Conservation (phyloP, 2,888 invertebrate genomes). For the Nasonia oneida region DNA sequence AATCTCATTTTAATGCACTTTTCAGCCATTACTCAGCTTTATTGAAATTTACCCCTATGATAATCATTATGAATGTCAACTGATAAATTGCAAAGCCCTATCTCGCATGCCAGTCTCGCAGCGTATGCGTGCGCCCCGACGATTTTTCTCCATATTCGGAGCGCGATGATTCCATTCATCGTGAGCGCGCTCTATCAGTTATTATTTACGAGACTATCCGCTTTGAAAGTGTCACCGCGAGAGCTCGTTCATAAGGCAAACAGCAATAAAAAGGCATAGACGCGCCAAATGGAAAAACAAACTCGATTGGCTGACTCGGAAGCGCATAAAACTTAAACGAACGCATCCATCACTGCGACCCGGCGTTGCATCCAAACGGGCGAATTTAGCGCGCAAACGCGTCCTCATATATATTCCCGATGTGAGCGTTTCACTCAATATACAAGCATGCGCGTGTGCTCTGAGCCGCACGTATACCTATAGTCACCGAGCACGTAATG, state of each 20-base stretch:
- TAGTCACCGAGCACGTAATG: background rate
- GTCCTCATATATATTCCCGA: background rate
- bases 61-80: background rate
- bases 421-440: background rate
- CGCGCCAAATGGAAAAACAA: slow-evolving; percentile 57
- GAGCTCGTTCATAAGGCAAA: slow-evolving; percentile 53
- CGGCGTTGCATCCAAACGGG: background rate
- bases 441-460: background rate
- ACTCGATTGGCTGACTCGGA: slow-evolving; percentile 34
- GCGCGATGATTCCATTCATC: slow-evolving; percentile 11
- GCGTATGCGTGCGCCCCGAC: background rate
- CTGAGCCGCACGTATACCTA: background rate
- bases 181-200: background rate
- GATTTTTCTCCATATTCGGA: slow-evolving; percentile 16
- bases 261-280: slow-evolving; percentile 44
- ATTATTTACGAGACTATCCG: slow-evolving; percentile 40
- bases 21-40: background rate
- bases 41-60: background rate
- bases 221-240: slow-evolving; percentile 27
- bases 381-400: slow-evolving; percentile 35
- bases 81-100: background rate
- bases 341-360: slow-evolving; percentile 14
- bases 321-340: slow-evolving; percentile 20
- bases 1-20: background rate
- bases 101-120: background rate